Percentiles rank a stretch among this genome's conserved stretches.
Conservation (phyloP, 2,797 vertebrate species). For the Eurystomus glaucurus region DNA sequence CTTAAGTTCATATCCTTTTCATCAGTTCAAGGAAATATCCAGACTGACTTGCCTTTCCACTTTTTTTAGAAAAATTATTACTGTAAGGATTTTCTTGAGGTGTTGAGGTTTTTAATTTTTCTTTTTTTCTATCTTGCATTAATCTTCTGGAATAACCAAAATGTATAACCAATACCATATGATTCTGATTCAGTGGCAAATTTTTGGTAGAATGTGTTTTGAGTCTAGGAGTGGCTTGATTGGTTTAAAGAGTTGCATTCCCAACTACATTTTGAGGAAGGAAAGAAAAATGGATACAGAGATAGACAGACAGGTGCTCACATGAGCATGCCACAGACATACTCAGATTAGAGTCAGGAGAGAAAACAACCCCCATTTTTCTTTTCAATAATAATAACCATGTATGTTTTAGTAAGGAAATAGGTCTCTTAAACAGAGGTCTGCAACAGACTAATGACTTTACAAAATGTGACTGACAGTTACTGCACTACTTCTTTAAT, state of each 20-base stretch:
- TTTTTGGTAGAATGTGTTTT: constrained; percentile 23
- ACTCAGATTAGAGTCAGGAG: not conserved
- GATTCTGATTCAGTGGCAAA: constrained; percentile 20
- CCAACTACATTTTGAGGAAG: not conserved
- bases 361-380: not conserved
- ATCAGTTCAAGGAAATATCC: not conserved
- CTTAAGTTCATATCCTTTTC: not conserved
- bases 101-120: not conserved
- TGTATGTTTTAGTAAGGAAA: not conserved
- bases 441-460: constrained; percentile 56
- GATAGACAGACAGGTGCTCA: not conserved
- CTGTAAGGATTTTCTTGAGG: not conserved
- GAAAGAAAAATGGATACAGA: not conserved
- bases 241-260: not conserved
- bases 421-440: constrained; percentile 44
- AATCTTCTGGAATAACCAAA: constrained; percentile 8
- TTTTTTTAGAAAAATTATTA: constrained; percentile 15
- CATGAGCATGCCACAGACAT: fast-evolving
- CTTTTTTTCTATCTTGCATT: not conserved
- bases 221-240: not conserved
- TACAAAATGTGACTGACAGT: constrained; percentile 63
- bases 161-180: not conserved
- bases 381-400: not conserved
- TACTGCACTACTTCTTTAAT: constrained; percentile 61
- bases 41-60: not conserved